Base-by-base conservation (phyloP, 2,113 vertebrate genomes). In the Sisor rabdophorus region DNA sequence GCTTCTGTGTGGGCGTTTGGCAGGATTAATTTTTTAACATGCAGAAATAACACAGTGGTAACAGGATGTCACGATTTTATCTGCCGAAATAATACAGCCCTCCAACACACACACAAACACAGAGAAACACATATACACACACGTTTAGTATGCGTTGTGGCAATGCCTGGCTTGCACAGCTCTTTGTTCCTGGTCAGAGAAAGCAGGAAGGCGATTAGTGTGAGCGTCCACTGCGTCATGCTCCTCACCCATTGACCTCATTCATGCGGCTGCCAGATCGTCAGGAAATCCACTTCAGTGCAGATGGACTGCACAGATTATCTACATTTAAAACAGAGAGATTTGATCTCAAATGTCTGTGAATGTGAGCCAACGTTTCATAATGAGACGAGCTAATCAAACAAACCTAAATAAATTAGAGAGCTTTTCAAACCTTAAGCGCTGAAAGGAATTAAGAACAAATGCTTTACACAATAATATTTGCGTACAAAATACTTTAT, bases 61-160 rank as follows among this genome's bases (percentile, higher is more conserved):
- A 77, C 47, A 81, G 59, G 70, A 77, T 81, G 64, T 69, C 64
- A 30, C 58, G 47, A 73, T 73, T 81, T 77, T 47, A 73, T 67
- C 20, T n/a, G 24, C 40, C 0, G n/a, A 24, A n/a, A 64, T 24
- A n/a, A n/a, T n/a, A n/a, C n/a, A n/a, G n/a, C 72, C 54, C 54
- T 72, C 53, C 59, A 77, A 26, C 69, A 67, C 73, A 58, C 36
- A 10, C n/a, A 22, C 68, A 19, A 16, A n/a, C 47, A 67, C 22
- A 20, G 32, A 71, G 19, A 26, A 22, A 55, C 72, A 7, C 63
- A 30, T 65, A n/a, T 20, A 26, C 56, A n/a, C 48, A 30, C 48
- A 44, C 32, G 17, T 28, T 53, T 22, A 19, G n/a, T 11, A 59
- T 64, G 30, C 60, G 32, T 55, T 53, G 40, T 52, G 40, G 12